Evolutionary conservation across 2,888 invertebrate genomes (phyloP), one percentile per base, ranked within the genome.

Genomic region (Melanchra persicariae): DNA sequence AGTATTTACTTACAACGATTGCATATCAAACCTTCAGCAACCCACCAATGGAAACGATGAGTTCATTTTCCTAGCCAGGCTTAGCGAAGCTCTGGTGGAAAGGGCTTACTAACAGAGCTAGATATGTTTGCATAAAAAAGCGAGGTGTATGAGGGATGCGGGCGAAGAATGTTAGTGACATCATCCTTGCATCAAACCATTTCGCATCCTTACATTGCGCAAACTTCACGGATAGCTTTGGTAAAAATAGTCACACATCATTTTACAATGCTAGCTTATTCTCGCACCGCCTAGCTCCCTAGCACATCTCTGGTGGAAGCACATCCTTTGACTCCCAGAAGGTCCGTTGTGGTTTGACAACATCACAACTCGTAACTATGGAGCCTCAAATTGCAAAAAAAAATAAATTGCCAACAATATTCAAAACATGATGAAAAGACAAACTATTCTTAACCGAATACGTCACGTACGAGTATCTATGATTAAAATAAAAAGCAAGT

Each of bases 381-480:
- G 2, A 2, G 4, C 1, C 5, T 5, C 15, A 43, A 17, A n/a
- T n/a, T n/a, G n/a, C n/a, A 17, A 43, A 15, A 22, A 10, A 10
- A 2, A 49, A 22, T 15, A 2, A 1, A n/a, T 55, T 47, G 26
- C 15, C 19, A 10, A 19, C 19, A 37, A 19, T 55, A 4, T 68
- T 40, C 22, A n/a, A 17, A 34, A 59, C 26, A 49, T 22, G 34
- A 45, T 8, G 2, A 43, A 75, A 49, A 49, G 34, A 49, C 22
- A 49, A 58, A 34, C 60, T 64, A 49, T 70, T 57, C 24, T 37
- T 45, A 60, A 43, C 10, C 12, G 66, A 49, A 67, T 22, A 68
- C 67, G 55, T 75, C 43, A 57, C 43, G 17, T 66, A 55, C 75
- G 26, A 34, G 17, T 65, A 57, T 72, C 37, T 57, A 57, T 57